These are phyloP conservation scores for Papilio machaon DNA, from an alignment of 1,140 invertebrate genomes.

Conservation along the genomic window DNA sequence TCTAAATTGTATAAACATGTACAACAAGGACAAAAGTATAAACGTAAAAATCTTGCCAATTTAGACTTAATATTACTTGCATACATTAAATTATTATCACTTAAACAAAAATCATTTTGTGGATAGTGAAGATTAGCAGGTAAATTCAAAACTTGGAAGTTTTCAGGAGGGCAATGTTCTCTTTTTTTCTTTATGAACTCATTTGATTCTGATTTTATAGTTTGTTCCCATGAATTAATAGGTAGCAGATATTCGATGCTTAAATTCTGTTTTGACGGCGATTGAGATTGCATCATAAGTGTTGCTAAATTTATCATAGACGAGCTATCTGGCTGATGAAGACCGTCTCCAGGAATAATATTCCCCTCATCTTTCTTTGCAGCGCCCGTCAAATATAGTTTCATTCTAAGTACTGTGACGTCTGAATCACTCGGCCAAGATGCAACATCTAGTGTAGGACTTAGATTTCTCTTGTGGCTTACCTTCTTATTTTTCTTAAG, in stretches of 20 bases:
- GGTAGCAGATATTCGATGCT: conserved; percentile 66
- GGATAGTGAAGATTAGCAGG: conserved; percentile 34
- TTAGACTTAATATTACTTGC: conserved; percentile 59
- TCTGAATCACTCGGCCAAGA: conserved; percentile 78
- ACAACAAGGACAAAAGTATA: conserved; percentile 76
- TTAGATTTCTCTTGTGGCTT: conserved; percentile 54
- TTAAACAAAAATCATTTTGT: conserved; percentile 44
- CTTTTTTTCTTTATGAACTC: conserved; percentile 34
- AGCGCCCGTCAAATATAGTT: conserved; percentile 53
- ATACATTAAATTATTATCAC: conserved; percentile 46
- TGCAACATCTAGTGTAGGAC: conserved; percentile 55
- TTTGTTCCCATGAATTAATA: conserved; percentile 69
- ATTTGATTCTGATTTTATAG: conserved; percentile 41
- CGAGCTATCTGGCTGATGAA: conserved; percentile 66
- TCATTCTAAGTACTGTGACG: conserved; percentile 74
- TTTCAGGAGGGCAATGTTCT: neutral
- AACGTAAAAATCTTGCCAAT: conserved; percentile 68
- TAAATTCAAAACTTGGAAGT: neutral
- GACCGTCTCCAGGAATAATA: conserved; percentile 65
- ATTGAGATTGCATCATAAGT: conserved; percentile 62
- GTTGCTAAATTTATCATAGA: conserved; percentile 77
- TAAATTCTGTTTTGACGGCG: conserved; percentile 65
- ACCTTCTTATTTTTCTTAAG: conserved; percentile 57
- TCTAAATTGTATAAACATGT: conserved; percentile 73
- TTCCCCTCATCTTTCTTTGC: conserved; percentile 54